Base-by-base conservation (phyloP, 2,888 invertebrate species). In the Colostygia pectinataria region DNA sequence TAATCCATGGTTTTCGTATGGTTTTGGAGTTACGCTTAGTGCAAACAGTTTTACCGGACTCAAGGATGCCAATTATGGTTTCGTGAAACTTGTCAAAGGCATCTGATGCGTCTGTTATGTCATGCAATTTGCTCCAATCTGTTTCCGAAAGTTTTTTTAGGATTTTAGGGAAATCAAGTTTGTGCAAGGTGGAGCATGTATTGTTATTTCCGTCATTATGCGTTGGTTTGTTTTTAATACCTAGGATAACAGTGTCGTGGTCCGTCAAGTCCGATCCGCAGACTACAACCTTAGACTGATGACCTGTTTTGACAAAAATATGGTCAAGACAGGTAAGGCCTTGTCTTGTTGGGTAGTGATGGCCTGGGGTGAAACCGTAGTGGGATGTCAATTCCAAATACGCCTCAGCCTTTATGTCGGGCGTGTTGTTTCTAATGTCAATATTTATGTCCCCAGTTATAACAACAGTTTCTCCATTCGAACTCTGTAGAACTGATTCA, bases 401-500 rank as follows among this genome's bases (percentile, higher is more conserved):
- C 7, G 34, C 24, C n/a, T 15, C n/a, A 10, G 29, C 6, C n/a
- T 36, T 41, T 9, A 10, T 15, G 15, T 47, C 47, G n/a, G 6
- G n/a, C 3, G 40, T 25, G 14, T 24, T 36, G 8, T 7, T 7
- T 7, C 12, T n/a, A n/a, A 23, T 36, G 12, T 43, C 28, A 1
- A 43, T 43, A n/a, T 43, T 34, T 2, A 43, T 7, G 8, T 43
- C 43, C 6, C 46, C 39, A 1, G 33, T 39, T 9, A 46, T 27
- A 0, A 46, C 7, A 12, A 18, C 8, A 2, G 38, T 12, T 7
- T 28, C 33, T 13, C 9, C 5, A 1, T 12, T 3, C 2, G 18
- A n/a, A 7, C 15, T n/a, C 6, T 7, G 6, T 2, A 46, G 27
- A 2, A 20, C 9, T 3, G n/a, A 9, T 28, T 46, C 39, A 1